Percentiles rank a stretch among this genome's conserved stretches.
Conservation (phyloP, 2,888 invertebrate genomes). For the Drosophila formosana region DNA sequence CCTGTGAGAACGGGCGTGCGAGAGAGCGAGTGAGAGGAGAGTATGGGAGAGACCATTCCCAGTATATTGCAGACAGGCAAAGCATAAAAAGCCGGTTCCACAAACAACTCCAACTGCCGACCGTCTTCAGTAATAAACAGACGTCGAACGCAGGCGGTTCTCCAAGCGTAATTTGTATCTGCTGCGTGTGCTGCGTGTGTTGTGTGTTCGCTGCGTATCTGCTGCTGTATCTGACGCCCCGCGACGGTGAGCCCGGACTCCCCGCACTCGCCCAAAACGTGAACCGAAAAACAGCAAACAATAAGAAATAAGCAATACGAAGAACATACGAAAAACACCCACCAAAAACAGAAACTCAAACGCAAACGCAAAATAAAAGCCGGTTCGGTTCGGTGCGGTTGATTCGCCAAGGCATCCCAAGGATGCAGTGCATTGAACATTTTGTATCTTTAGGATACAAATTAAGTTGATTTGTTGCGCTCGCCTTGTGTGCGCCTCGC, state of each 20-base stretch:
- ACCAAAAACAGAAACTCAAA: slow-evolving; percentile 42
- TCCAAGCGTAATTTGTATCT: slow-evolving; percentile 24
- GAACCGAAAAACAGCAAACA: slow-evolving; percentile 5
- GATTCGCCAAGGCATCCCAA: slow-evolving; percentile 44
- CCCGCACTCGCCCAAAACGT: not conserved
- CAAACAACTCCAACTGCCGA: slow-evolving; percentile 59
- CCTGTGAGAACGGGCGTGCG: not conserved
- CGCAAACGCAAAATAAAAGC: slow-evolving; percentile 40
- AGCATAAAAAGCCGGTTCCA: slow-evolving; percentile 60
- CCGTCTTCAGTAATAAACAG: slow-evolving; percentile 73
- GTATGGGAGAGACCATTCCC: slow-evolving; percentile 32
- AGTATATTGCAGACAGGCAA: slow-evolving; percentile 41
- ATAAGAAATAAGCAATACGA: slow-evolving; percentile 33
- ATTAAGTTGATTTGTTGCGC: slow-evolving; percentile 71
- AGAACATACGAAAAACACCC: slow-evolving; percentile 40
- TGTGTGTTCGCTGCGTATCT: not conserved
- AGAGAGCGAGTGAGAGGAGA: not conserved
- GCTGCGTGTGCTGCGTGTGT: slow-evolving; percentile 28
- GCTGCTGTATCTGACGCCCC: slow-evolving; percentile 36
- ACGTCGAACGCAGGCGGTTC: slow-evolving; percentile 75
- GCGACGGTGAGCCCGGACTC: slow-evolving; percentile 18
- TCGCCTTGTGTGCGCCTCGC: slow-evolving; percentile 40
- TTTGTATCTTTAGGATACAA: slow-evolving; percentile 77
- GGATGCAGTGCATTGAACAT: slow-evolving; percentile 66
- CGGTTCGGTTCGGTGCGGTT: slow-evolving; percentile 57